phyloP scores from a whole-genome alignment of 1,140 invertebrate species.

The Maniola jurtina region DNA sequence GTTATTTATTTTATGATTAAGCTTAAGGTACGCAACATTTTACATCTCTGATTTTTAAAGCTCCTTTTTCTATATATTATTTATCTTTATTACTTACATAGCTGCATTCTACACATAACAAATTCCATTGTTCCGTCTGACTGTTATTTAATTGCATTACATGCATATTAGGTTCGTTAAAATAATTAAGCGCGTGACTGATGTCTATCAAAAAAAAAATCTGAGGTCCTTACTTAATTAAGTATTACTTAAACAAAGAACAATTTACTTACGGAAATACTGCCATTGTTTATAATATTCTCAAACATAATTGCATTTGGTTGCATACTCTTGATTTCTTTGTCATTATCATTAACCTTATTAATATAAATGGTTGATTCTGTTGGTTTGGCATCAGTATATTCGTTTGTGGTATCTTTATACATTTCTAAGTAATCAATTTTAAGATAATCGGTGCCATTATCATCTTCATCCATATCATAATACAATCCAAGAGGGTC shows the following conservation, averaged over 20 bases:
- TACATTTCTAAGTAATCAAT: constrained; percentile 68
- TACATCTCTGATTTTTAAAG: no score
- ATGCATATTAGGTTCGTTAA: neutral
- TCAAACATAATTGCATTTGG: constrained; percentile 5
- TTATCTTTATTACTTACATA: no score
- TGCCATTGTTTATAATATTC: constrained; percentile 16
- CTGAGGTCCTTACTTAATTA: constrained; percentile 3
- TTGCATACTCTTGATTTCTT: neutral
- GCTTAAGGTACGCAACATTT: no score
- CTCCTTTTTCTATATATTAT: no score
- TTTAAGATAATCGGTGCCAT: constrained; percentile 59
- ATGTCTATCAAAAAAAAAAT: constrained; percentile 1
- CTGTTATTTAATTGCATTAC: neutral
- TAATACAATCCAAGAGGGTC: constrained; percentile 41
- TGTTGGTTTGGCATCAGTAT: constrained; percentile 38
- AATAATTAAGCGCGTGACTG: constrained; percentile 9
- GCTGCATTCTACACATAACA: neutral
- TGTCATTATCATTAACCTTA: constrained; percentile 3
- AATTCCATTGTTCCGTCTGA: neutral
- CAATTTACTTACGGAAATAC: constrained; percentile 24
- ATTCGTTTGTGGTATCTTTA: constrained; percentile 67
- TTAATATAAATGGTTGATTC: constrained; percentile 17
- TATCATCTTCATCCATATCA: constrained; percentile 44
- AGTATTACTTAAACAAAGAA: constrained; percentile 9
- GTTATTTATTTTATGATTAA: no score